A percentile compares a stretch with the other conserved stretches of the same genome.
phyloP scores from a whole-genome alignment of 92 coral and sea anemone genomes.

The Chrysogorgia sp. region DNA sequence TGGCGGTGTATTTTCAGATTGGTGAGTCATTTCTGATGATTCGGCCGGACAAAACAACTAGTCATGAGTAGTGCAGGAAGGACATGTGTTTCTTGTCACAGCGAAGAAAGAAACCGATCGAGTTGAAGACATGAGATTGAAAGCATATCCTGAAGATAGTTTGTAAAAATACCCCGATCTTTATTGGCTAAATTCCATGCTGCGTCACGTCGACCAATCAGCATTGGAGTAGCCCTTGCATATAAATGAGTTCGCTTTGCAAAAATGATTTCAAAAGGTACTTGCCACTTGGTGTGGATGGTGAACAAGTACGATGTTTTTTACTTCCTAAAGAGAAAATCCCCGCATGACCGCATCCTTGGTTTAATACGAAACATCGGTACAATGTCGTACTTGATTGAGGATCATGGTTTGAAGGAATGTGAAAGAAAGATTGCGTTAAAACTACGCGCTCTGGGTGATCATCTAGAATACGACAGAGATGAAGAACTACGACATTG shows the following conservation, averaged over 20 bases:
- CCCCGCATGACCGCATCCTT: no score
- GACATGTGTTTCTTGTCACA: no score
- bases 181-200: background rate
- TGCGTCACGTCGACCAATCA: background rate
- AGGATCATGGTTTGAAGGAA: background rate
- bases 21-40: background rate
- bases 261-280: background rate
- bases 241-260: background rate
- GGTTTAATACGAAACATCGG: background rate
- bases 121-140: no score
- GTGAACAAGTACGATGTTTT: background rate
- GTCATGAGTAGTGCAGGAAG: no score
- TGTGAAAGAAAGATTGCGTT: background rate
- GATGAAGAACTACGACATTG: background rate
- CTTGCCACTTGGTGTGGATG: no score
- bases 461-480: background rate
- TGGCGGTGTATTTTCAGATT: background rate
- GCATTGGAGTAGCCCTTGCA: background rate
- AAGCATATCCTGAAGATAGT: no score
- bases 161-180: no score
- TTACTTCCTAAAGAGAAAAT: background rate
- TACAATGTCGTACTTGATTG: conserved; percentile 6
- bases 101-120: no score
- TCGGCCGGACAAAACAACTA: no score
- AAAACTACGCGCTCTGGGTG: conserved; percentile 14